These are phyloP conservation scores for Herminia tarsipennalis DNA, from an alignment of 2,888 invertebrate species.

Conservation along the genomic window DNA sequence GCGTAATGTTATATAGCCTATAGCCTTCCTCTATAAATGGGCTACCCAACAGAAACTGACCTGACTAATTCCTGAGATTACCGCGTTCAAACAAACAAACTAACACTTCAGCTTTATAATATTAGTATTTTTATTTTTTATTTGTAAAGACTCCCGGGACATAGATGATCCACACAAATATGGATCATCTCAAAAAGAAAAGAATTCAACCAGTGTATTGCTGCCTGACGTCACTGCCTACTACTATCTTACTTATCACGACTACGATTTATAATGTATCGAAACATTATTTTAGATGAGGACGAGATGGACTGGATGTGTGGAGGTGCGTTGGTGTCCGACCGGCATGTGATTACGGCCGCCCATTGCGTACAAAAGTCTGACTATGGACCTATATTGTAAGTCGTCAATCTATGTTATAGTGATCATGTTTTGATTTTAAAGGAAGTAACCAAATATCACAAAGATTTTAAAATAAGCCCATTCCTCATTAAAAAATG, in stretches of 20 bases:
- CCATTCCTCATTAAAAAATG: no score
- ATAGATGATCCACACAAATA: no score
- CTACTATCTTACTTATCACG: no score
- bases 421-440: no score
- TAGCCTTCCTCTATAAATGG: no score
- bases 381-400: conserved; percentile 71
- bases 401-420: conserved; percentile 18
- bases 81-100: not conserved
- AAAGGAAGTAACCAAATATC: no score
- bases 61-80: not conserved
- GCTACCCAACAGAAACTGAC: no score
- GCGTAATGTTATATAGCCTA: not conserved
- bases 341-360: conserved; percentile 83
- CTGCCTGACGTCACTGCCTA: no score
- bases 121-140: not conserved
- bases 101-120: not conserved
- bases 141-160: no score
- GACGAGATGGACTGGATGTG: conserved; percentile 74
- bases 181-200: no score
- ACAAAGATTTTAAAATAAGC: no score
- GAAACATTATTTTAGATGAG: conserved; percentile 32
- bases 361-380: conserved; percentile 82
- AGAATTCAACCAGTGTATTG: no score
- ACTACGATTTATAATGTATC: not conserved
- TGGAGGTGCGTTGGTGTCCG: conserved; percentile 82